phyloP scores from a whole-genome alignment of 2,888 invertebrate genomes.

The Liopterus haemorrhoidalis region DNA sequence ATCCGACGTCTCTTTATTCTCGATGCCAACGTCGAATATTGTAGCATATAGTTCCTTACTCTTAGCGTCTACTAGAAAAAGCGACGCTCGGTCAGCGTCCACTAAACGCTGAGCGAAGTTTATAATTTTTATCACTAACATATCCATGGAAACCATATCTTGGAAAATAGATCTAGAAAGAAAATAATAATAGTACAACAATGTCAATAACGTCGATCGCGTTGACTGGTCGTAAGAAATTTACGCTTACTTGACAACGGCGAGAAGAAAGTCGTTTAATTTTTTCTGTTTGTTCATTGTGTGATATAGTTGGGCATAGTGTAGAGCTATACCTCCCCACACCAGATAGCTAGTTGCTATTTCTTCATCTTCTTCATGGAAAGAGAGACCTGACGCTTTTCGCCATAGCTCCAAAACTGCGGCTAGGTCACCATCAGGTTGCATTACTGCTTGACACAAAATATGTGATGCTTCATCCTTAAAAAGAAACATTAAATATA shows the following conservation, averaged over 20 bases:
- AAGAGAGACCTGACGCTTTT: slow-evolving; percentile 47
- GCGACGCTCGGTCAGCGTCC: slow-evolving; percentile 75
- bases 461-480: slow-evolving; percentile 47
- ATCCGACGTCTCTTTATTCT: slow-evolving; percentile 32
- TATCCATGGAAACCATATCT: slow-evolving; percentile 79
- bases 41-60: slow-evolving; percentile 73
- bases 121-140: slow-evolving; percentile 75
- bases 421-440: slow-evolving; percentile 56
- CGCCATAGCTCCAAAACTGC: slow-evolving; percentile 67
- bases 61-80: slow-evolving; percentile 71
- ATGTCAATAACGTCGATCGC: slow-evolving; percentile 2
- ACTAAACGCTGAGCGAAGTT: slow-evolving; percentile 76
- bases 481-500: slow-evolving; percentile 10
- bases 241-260: slow-evolving; percentile 68
- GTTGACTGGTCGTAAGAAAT: neutral
- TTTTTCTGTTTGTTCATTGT: slow-evolving; percentile 65
- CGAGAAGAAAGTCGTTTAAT: slow-evolving; percentile 69
- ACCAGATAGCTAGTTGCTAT: slow-evolving; percentile 59
- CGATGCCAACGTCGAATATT: slow-evolving; percentile 65
- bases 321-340: slow-evolving; percentile 65
- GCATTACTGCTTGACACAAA: slow-evolving; percentile 58
- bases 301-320: slow-evolving; percentile 63
- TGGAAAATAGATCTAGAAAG: slow-evolving; percentile 73
- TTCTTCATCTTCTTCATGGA: slow-evolving; percentile 64
- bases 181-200: slow-evolving; percentile 14